These are phyloP conservation scores for Burhinus bistriatus DNA, from an alignment of 2,113 vertebrate genomes.

Conservation along the genomic window DNA sequence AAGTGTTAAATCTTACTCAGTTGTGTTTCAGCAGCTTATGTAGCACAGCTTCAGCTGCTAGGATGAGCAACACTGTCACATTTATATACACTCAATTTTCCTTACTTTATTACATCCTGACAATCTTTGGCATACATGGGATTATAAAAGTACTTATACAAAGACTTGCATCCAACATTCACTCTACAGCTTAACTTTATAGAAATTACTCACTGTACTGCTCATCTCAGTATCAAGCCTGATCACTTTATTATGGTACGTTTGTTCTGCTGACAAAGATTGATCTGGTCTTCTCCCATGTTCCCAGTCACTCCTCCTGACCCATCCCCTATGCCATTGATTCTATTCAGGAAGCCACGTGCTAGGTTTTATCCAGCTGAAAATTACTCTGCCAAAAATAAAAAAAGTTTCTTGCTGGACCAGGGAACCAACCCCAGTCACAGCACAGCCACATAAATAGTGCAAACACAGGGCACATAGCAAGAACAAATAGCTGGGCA, in stretches of 20 bases:
- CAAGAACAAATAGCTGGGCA: background rate
- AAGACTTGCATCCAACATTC: background rate
- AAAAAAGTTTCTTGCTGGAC: background rate
- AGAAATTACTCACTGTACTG: background rate
- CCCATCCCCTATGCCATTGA: fast-evolving
- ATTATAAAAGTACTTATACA: background rate
- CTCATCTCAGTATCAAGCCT: background rate
- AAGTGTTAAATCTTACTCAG: background rate
- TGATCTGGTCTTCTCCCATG: background rate
- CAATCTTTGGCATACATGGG: background rate
- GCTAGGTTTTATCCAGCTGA: background rate
- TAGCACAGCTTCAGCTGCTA: background rate
- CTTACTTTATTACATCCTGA: background rate
- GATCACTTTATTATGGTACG: background rate
- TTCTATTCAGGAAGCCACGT: background rate
- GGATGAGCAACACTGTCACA: background rate
- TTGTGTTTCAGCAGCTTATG: background rate
- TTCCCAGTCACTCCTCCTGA: background rate
- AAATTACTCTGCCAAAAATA: background rate
- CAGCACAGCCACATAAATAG: background rate
- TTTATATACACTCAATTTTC: background rate
- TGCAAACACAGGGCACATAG: fast-evolving
- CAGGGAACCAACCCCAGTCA: background rate
- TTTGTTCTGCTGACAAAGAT: background rate
- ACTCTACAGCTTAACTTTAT: background rate